phyloP scores from a whole-genome alignment of 2,113 vertebrate genomes.

The Hydrochoerus hydrochaeris region DNA sequence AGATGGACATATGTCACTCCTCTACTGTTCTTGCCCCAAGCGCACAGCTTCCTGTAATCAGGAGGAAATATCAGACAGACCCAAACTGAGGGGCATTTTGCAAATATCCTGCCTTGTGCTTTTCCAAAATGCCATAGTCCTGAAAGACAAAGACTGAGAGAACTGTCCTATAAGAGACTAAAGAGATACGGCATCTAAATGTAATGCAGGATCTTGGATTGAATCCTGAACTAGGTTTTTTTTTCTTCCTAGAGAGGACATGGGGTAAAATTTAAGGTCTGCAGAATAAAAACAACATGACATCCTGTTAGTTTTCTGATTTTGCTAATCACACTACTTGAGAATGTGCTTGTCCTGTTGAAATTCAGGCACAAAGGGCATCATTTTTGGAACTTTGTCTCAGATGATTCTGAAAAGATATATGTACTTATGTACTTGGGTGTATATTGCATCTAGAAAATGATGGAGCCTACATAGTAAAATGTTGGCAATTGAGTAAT shows the following conservation, averaged over 20 bases:
- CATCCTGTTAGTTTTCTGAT: constrained; percentile 27
- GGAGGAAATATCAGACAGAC: neutral
- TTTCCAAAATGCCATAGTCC: constrained; percentile 36
- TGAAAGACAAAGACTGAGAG: neutral
- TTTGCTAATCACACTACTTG: neutral
- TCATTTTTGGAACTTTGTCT: neutral
- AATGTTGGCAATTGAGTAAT: neutral
- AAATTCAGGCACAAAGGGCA: neutral
- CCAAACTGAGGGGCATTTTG: neutral
- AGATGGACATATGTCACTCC: neutral
- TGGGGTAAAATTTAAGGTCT: constrained; percentile 2
- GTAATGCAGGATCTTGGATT: neutral
- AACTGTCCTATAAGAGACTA: neutral
- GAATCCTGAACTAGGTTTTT: neutral
- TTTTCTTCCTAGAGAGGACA: neutral
- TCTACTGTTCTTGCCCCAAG: neutral
- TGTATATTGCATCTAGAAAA: neutral
- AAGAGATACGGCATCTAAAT: neutral
- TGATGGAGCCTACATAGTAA: neutral
- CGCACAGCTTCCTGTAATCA: neutral
- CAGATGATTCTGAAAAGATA: constrained; percentile 15
- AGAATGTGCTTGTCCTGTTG: constrained; percentile 4
- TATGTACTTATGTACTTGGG: neutral
- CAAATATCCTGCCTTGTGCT: constrained; percentile 32
- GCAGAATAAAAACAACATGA: neutral